Percentiles rank a stretch among this genome's conserved stretches.
phyloP scores from a whole-genome alignment of 2,888 invertebrate genomes.

The Drosophila macrospina region DNA sequence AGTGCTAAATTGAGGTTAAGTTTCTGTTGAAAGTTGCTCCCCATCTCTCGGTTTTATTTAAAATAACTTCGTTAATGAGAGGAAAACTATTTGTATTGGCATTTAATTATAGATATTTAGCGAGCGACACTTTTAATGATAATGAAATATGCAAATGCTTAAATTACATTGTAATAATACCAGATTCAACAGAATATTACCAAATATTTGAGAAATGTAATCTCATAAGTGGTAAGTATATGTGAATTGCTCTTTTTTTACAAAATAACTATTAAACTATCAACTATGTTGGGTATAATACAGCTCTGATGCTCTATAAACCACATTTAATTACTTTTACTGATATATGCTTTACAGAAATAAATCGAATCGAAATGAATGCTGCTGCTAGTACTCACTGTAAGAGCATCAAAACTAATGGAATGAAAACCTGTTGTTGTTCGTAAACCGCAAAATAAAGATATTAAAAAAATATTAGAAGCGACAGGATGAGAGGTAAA shows the following conservation, averaged over 20 bases:
- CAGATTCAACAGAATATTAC: too few relatives aligned
- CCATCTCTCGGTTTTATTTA: neutral
- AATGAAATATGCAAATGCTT: neutral
- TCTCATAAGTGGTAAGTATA: neutral
- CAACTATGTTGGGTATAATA: neutral
- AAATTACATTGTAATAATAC: too few relatives aligned
- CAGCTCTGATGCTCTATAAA: neutral
- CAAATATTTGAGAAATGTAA: slow-evolving; percentile 3
- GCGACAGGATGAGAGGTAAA: neutral
- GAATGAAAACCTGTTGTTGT: neutral
- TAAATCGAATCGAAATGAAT: too few relatives aligned
- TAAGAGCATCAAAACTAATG: neutral
- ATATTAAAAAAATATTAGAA: neutral
- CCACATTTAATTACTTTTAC: neutral
- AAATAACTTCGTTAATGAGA: neutral
- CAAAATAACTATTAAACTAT: neutral
- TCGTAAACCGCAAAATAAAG: slow-evolving; percentile 7
- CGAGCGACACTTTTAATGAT: slow-evolving; percentile 1
- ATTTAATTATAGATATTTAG: slow-evolving; percentile 1
- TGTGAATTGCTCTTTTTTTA: neutral
- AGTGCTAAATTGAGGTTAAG: neutral
- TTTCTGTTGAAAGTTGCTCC: neutral
- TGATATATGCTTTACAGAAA: too few relatives aligned
- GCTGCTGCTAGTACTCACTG: too few relatives aligned
- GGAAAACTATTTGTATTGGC: neutral